A percentile compares a stretch with the other conserved stretches of the same genome.
These are phyloP conservation scores for Gobiocypris rarus DNA, from an alignment of 2,113 vertebrate genomes.

Conservation along the genomic window DNA sequence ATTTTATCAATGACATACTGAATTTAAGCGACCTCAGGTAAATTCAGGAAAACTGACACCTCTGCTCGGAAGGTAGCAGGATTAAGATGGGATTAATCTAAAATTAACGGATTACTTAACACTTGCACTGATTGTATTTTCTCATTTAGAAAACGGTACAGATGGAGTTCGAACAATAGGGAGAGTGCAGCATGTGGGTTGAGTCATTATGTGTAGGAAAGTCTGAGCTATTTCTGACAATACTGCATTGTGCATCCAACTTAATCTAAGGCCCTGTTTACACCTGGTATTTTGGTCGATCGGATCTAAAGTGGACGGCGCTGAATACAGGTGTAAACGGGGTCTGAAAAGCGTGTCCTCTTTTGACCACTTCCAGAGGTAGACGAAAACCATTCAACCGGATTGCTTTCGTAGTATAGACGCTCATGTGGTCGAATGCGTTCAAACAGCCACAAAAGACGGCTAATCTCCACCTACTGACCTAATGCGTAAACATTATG, in stretches of 20 bases:
- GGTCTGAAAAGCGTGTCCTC: too few relatives aligned
- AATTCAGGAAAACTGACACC: neutral
- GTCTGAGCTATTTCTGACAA: constrained; percentile 45
- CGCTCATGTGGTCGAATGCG: too few relatives aligned
- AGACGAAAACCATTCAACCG: too few relatives aligned
- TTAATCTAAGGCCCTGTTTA: neutral
- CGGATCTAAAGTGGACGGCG: too few relatives aligned
- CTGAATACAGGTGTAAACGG: too few relatives aligned
- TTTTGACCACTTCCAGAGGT: too few relatives aligned
- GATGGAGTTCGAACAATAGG: neutral
- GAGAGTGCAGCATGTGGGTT: neutral
- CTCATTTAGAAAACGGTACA: neutral
- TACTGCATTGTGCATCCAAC: too few relatives aligned
- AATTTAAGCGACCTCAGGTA: neutral
- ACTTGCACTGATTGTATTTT: constrained; percentile 1
- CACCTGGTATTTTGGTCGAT: too few relatives aligned
- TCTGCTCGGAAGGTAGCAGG: neutral
- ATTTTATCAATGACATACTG: neutral
- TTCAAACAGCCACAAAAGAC: too few relatives aligned
- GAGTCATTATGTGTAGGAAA: constrained; percentile 43
- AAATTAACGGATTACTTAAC: constrained; percentile 3
- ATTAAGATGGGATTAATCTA: neutral
- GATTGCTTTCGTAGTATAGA: too few relatives aligned
- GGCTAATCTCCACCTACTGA: too few relatives aligned
- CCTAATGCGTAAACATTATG: too few relatives aligned